phyloP scores from a whole-genome alignment of 2,113 vertebrate genomes.

The Reinhardtius hippoglossoides region DNA sequence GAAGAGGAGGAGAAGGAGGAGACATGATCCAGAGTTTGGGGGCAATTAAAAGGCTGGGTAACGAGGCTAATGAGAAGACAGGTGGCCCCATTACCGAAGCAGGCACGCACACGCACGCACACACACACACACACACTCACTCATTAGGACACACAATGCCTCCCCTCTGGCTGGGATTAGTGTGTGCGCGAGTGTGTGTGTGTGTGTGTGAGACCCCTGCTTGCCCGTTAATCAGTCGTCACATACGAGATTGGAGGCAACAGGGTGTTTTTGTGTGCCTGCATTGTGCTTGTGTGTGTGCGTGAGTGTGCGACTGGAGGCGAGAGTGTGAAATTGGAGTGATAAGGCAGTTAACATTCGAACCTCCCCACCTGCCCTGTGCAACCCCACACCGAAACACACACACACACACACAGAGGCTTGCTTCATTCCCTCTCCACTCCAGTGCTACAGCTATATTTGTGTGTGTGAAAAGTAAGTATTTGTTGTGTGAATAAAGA shows the following conservation, averaged over 20 bases:
- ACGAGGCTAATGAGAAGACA: slow-evolving; percentile 83
- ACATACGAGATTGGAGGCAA: slow-evolving; percentile 66
- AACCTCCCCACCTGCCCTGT: slow-evolving; percentile 56
- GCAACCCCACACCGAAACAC: neutral
- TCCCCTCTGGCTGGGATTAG: slow-evolving; percentile 76
- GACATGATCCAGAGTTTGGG: slow-evolving; percentile 63
- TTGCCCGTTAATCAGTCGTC: slow-evolving; percentile 68
- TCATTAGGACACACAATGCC: slow-evolving; percentile 59
- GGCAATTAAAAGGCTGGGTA: slow-evolving; percentile 81
- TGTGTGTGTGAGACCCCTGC: slow-evolving; percentile 16
- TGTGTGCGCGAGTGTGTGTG: slow-evolving; percentile 5
- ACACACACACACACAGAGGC: neutral
- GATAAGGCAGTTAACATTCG: slow-evolving; percentile 75
- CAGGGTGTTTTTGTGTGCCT: slow-evolving; percentile 63
- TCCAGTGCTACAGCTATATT: slow-evolving; percentile 7
- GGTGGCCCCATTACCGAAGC: slow-evolving; percentile 80
- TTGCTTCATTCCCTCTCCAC: neutral
- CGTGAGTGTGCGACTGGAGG: slow-evolving; percentile 46
- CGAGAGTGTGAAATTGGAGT: slow-evolving; percentile 75
- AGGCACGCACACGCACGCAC: slow-evolving; percentile 58
- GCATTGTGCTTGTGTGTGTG: slow-evolving; percentile 43
- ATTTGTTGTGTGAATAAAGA: slow-evolving; percentile 48
- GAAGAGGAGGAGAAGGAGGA: slow-evolving; percentile 22
- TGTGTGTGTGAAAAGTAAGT: neutral
- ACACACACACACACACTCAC: slow-evolving; percentile 58